Evolutionary conservation across 2,888 invertebrate genomes (phyloP).

Genomic region (Fragum fragum): DNA sequence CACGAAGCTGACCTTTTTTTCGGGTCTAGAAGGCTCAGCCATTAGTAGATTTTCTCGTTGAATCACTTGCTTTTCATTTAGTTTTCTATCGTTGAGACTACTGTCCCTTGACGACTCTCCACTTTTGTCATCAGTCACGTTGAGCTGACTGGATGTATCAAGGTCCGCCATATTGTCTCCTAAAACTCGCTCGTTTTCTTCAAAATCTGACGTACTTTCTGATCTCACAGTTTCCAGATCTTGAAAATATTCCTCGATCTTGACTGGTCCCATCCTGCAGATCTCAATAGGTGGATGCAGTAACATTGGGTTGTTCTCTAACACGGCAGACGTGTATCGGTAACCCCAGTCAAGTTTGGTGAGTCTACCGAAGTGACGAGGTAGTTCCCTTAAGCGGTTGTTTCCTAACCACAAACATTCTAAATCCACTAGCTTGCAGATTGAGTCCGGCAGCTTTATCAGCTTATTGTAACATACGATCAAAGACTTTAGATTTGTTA

Average conservation of each 20-base stretch:
- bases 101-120: slow-evolving; percentile 5
- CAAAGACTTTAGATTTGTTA: slow-evolving; percentile 84
- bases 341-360: slow-evolving; percentile 84
- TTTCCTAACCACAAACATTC: slow-evolving; percentile 87
- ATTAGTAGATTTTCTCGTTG: neutral
- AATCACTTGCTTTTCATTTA: neutral
- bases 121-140: neutral
- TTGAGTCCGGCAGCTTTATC: slow-evolving; percentile 81
- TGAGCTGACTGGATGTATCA: neutral
- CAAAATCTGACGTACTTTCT: slow-evolving; percentile 44
- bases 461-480: slow-evolving; percentile 86
- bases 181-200: slow-evolving; percentile 32
- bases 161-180: slow-evolving; percentile 2
- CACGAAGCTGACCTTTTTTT: slow-evolving; percentile 5
- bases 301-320: slow-evolving; percentile 84
- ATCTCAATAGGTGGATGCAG: slow-evolving; percentile 85
- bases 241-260: slow-evolving; percentile 81
- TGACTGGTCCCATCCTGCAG: slow-evolving; percentile 83
- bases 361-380: slow-evolving; percentile 82
- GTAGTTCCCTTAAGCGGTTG: slow-evolving; percentile 84
- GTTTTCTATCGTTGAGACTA: slow-evolving; percentile 1
- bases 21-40: slow-evolving; percentile 1
- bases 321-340: slow-evolving; percentile 81
- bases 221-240: slow-evolving; percentile 44
- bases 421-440: slow-evolving; percentile 85